Evolutionary conservation across 1,140 invertebrate genomes (phyloP), one percentile per base, ranked within the genome.

Genomic region (Heliconius eleuchia): DNA sequence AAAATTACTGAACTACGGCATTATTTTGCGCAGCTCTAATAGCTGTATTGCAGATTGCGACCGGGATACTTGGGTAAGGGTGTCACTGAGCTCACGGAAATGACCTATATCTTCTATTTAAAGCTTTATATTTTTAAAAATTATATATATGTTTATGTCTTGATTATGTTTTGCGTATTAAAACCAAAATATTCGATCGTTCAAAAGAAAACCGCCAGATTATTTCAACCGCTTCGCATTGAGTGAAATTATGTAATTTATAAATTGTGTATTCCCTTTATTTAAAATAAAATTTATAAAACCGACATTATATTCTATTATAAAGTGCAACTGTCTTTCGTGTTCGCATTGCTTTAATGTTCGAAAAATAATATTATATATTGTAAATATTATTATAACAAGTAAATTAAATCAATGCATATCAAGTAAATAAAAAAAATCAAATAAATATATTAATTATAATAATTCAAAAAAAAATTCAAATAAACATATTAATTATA

Each of bases 51-150:
- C 81, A 83, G 83, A 71, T 82, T 85, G 77, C 80, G 82, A 84
- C 86, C 77, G 83, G 84, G 84, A 85, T 84, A 86, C 83, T 86
- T 82, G 81, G 80, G 72, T 82, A 83, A 86, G 85, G 89, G 84
- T 89, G 84, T 85, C 84, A 85, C 77, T 87, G 82, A 89, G 86
- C 86, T 88, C 83, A 84, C 85, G 86, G 83, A 90, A 90, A 88
- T 92, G 91, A 93, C 92, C 92, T 92, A 91, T 91, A 90, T 92
- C 82, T 83, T 84, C 74, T 82, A 82, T 86, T 84, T 88, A 84
- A 84, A 84, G 86, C 76, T 78, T 81, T 55, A 74, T 79, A 50
- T 52, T 39, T 42, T 27, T 39, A 42, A n/a, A 71, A 71, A 37
- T 8, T 72, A 72, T 30, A 39, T 5, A 42, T 1, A 11, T 27